A percentile compares a stretch with the other conserved stretches of the same genome.
Conservation (phyloP, 2,888 invertebrate genomes). For the Pyrrhosoma nymphula region DNA sequence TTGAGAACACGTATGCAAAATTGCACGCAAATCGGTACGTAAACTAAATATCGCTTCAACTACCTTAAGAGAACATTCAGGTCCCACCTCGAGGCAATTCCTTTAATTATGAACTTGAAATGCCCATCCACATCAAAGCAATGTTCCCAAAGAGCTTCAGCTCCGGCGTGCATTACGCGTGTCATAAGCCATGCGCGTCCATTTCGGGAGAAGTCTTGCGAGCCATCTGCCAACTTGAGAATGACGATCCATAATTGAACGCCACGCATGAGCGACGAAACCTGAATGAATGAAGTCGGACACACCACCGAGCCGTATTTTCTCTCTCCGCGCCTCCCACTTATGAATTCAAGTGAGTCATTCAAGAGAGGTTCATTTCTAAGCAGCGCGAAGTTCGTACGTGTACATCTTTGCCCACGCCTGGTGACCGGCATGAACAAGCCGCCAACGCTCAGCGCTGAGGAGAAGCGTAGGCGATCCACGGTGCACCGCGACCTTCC, state of each 20-base stretch:
- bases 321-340: neutral
- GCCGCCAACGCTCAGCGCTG: neutral
- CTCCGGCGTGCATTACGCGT: too few species aligned
- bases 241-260: slow-evolving; percentile 9
- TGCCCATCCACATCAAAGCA: too few species aligned
- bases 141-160: too few species aligned
- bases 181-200: too few species aligned
- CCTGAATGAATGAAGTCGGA: neutral
- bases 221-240: neutral
- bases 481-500: neutral
- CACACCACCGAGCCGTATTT: neutral
- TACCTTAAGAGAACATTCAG: too few species aligned
- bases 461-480: neutral
- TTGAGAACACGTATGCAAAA: too few species aligned
- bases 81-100: too few species aligned
- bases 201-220: neutral
- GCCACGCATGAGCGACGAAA: neutral
- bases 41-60: too few species aligned
- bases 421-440: neutral
- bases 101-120: too few species aligned
- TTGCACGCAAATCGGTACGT: too few species aligned
- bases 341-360: slow-evolving; percentile 18
- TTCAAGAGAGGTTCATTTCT: neutral
- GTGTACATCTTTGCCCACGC: neutral
- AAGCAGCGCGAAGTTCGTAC: neutral